Conservation (phyloP, 1,140 invertebrate species). For the Ctenoplectra terminalis region DNA sequence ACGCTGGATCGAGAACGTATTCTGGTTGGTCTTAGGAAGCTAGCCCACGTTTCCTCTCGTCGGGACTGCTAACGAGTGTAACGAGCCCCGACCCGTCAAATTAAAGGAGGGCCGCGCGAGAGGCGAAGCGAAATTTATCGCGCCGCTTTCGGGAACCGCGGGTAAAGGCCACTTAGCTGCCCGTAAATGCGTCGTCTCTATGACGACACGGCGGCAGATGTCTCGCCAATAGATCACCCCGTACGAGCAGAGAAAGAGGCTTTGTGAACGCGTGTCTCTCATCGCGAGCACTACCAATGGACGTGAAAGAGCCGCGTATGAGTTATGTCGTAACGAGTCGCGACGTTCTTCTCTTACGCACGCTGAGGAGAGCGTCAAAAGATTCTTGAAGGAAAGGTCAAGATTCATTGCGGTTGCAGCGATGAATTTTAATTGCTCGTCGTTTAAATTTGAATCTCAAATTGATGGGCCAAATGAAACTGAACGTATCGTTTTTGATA, state of each 20-base stretch:
- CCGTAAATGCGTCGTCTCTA: constrained; percentile 80
- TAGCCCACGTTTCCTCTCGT: constrained; percentile 47
- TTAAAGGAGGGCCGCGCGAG: constrained; percentile 65
- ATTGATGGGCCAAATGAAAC: neutral
- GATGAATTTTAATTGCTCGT: constrained; percentile 2
- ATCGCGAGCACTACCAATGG: constrained; percentile 34
- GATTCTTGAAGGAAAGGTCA: neutral
- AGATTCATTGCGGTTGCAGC: constrained; percentile 12
- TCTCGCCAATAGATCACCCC: constrained; percentile 78
- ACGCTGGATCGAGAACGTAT: constrained; percentile 6
- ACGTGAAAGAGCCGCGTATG: constrained; percentile 41
- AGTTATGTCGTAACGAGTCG: constrained; percentile 46
- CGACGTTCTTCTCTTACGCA: neutral
- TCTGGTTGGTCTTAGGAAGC: constrained; percentile 6
- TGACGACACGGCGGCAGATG: constrained; percentile 76
- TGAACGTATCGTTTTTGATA: neutral
- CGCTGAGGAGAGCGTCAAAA: neutral
- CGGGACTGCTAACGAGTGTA: constrained; percentile 55
- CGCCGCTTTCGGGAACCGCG: constrained; percentile 69
- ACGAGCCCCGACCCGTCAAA: constrained; percentile 63
- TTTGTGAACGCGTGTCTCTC: constrained; percentile 49
- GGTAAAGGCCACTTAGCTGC: constrained; percentile 77
- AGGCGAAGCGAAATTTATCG: constrained; percentile 74
- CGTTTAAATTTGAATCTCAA: neutral
- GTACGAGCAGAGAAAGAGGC: constrained; percentile 45